These are phyloP conservation scores for Hippotragus niger DNA, from an alignment of 2,113 vertebrate species.

Conservation along the genomic window DNA sequence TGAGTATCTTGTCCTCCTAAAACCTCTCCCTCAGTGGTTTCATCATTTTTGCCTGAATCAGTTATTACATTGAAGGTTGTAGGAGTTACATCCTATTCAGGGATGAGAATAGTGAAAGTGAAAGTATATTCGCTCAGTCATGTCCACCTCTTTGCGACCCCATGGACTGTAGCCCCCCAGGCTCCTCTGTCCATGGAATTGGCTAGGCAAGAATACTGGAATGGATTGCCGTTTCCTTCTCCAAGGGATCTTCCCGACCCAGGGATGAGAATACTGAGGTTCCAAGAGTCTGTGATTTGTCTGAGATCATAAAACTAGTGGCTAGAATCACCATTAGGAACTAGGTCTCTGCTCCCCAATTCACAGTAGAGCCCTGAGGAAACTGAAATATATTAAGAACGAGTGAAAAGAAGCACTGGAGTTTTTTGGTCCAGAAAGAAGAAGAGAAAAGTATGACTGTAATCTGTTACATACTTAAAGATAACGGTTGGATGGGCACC, in stretches of 20 bases:
- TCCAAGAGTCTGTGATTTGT: background rate
- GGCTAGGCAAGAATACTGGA: background rate
- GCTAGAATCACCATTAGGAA: background rate
- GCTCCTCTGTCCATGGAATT: background rate
- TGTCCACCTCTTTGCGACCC: background rate
- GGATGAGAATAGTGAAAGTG: background rate
- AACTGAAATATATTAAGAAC: constrained; percentile 6
- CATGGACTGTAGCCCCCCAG: background rate
- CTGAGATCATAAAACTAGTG: background rate
- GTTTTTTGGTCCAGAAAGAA: background rate
- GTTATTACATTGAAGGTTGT: background rate
- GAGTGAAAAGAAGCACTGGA: background rate
- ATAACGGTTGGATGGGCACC: background rate
- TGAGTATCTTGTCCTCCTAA: background rate
- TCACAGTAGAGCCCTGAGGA: background rate
- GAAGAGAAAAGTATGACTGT: background rate
- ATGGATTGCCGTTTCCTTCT: background rate
- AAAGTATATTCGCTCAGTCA: background rate
- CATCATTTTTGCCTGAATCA: background rate
- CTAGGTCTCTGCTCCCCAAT: background rate
- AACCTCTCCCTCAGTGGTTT: background rate
- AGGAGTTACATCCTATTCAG: background rate
- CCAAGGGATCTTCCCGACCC: background rate
- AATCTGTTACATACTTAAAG: background rate
- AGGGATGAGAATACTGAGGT: background rate